A percentile compares a stretch with the other conserved stretches of the same genome.
phyloP scores from a whole-genome alignment of 2,888 invertebrate species.

The Cabera pusaria region DNA sequence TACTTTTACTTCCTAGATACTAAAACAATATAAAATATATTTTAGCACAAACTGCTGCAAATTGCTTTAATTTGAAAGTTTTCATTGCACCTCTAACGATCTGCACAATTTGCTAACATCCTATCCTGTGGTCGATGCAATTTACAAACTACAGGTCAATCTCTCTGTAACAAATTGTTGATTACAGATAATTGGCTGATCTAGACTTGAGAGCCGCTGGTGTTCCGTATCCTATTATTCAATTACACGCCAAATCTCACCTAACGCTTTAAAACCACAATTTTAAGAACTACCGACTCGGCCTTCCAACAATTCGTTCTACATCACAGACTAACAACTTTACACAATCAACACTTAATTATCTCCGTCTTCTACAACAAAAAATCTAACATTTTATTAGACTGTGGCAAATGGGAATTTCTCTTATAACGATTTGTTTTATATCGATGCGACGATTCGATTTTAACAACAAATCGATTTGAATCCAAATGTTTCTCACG shows the following conservation, averaged over 20 bases:
- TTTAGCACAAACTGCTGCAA: conserved; percentile 10
- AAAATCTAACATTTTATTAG: conserved; percentile 38
- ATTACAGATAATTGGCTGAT: conserved; percentile 66
- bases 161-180: conserved; percentile 67
- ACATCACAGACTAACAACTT: conserved; percentile 48
- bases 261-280: conserved; percentile 58
- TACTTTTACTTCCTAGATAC: conserved; percentile 13
- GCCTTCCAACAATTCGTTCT: conserved; percentile 57
- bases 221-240: conserved; percentile 73
- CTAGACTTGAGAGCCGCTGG: conserved; percentile 71
- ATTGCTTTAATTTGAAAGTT: conserved; percentile 41
- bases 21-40: conserved; percentile 4
- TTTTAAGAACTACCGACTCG: conserved; percentile 52
- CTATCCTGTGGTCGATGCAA: conserved; percentile 24
- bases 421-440: conserved; percentile 63
- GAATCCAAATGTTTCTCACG: conserved; percentile 73
- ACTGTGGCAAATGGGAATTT: conserved; percentile 50
- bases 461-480: conserved; percentile 70
- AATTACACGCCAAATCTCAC: conserved; percentile 70
- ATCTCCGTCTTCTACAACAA: conserved; percentile 37
- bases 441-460: conserved; percentile 65
- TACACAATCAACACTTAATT: conserved; percentile 30
- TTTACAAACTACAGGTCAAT: conserved; percentile 48
- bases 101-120: conserved; percentile 40
- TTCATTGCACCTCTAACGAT: conserved; percentile 33